These are phyloP conservation scores for Merodon equestris DNA, from an alignment of 2,888 invertebrate species.

Conservation along the genomic window DNA sequence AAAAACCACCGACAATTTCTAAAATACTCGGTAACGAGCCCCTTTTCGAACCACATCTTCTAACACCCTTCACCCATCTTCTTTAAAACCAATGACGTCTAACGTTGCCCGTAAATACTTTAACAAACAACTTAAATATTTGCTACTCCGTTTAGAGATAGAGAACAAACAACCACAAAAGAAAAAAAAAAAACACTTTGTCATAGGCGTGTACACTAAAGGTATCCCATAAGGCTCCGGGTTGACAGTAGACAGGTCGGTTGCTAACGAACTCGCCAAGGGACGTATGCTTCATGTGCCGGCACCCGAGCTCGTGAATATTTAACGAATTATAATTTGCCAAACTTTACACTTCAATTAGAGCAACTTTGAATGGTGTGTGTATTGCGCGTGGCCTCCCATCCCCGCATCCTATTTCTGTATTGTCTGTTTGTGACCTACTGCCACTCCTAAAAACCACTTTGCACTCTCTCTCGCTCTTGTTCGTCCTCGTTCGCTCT, in stretches of 20 bases:
- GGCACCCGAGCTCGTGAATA: slow-evolving; percentile 55
- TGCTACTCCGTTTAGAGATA: slow-evolving; percentile 4
- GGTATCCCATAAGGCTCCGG: neutral
- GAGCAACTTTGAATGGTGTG: slow-evolving; percentile 38
- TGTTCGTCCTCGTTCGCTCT: slow-evolving; percentile 6
- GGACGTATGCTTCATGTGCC: slow-evolving; percentile 26
- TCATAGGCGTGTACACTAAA: too few species aligned
- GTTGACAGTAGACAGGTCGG: neutral
- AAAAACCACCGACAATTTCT: too few species aligned
- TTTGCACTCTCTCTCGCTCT: neutral
- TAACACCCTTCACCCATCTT: too few species aligned
- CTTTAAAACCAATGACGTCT: too few species aligned
- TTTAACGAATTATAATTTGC: slow-evolving; percentile 65
- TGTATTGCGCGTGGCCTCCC: slow-evolving; percentile 28
- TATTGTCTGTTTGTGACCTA: slow-evolving; percentile 49
- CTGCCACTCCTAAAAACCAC: slow-evolving; percentile 61
- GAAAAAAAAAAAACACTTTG: too few species aligned
- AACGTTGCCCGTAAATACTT: slow-evolving; percentile 25
- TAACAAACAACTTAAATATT: slow-evolving; percentile 38
- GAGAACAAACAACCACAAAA: neutral
- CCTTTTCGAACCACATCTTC: too few species aligned
- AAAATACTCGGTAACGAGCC: too few species aligned
- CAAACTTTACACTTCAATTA: slow-evolving; percentile 68
- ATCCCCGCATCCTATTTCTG: slow-evolving; percentile 32
- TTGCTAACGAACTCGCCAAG: slow-evolving; percentile 3